A percentile compares a stretch with the other conserved stretches of the same genome.
Evolutionary conservation across 64 coral and sea anemone species (phyloP).

Genomic region (Actinia equina): DNA sequence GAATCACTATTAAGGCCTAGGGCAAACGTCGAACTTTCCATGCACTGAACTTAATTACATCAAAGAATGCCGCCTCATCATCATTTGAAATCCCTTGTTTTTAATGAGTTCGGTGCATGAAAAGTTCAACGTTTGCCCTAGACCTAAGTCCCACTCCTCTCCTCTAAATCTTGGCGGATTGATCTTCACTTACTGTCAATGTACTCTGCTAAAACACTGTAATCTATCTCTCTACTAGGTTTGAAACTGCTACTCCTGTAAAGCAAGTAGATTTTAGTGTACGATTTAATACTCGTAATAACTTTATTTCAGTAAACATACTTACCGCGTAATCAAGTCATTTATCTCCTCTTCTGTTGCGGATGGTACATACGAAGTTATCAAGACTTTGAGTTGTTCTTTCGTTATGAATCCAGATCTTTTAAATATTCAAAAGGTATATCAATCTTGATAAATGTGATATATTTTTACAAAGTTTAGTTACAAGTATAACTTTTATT

Average conservation of each 20-base stretch:
- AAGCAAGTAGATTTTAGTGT: background rate
- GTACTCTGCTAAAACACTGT: slow-evolving; percentile 38
- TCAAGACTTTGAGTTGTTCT: slow-evolving; percentile 26
- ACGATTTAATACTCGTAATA: too few species aligned
- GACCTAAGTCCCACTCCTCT: too few species aligned
- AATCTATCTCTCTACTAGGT: slow-evolving; percentile 39
- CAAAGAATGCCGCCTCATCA: too few species aligned
- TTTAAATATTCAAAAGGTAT: background rate
- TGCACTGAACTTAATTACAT: too few species aligned
- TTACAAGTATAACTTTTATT: too few species aligned
- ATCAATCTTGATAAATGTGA: background rate
- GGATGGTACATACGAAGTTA: slow-evolving; percentile 12
- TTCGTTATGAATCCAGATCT: slow-evolving; percentile 42
- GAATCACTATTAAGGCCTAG: too few species aligned
- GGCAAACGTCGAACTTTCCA: too few species aligned
- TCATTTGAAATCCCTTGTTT: too few species aligned
- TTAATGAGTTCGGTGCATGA: too few species aligned
- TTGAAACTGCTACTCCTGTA: slow-evolving; percentile 35
- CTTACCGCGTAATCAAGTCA: background rate
- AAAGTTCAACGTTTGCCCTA: too few species aligned
- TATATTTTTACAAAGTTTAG: background rate
- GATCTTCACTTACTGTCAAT: slow-evolving; percentile 20
- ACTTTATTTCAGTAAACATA: background rate
- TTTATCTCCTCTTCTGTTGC: background rate
- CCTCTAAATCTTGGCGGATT: too few species aligned